These are phyloP conservation scores for Oreochromis grahami DNA, from an alignment of 2,797 vertebrate species.

Conservation along the genomic window DNA sequence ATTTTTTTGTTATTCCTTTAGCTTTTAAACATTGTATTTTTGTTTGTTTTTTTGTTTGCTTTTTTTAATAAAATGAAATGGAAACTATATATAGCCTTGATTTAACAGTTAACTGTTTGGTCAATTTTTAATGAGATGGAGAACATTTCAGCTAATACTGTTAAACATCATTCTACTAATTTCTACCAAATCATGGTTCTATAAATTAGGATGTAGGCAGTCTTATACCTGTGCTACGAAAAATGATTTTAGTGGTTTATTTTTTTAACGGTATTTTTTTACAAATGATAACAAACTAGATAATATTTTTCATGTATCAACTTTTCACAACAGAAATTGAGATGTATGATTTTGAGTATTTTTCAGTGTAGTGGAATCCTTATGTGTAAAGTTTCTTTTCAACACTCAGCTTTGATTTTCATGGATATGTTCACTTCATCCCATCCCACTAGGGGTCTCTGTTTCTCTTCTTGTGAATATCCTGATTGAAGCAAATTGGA, in stretches of 20 bases:
- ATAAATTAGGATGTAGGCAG: not conserved
- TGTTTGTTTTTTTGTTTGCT: not conserved
- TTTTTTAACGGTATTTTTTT: not conserved
- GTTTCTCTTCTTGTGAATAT: conserved; percentile 36
- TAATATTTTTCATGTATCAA: not conserved
- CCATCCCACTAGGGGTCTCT: conserved; percentile 73
- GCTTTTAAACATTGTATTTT: not conserved
- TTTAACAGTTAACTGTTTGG: not conserved
- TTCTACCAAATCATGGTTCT: not conserved
- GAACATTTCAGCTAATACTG: not conserved
- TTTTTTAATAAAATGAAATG: conserved; percentile 21
- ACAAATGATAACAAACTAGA: not conserved
- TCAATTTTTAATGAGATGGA: not conserved
- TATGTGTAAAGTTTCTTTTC: not conserved
- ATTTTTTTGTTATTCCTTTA: not conserved
- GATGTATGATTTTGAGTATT: not conserved
- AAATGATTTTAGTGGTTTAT: not conserved
- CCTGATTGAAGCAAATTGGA: conserved; percentile 11
- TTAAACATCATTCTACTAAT: not conserved
- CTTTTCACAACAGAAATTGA: not conserved
- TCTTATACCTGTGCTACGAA: not conserved
- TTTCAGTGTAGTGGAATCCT: not conserved
- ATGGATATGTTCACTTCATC: not conserved
- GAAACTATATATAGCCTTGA: not conserved
- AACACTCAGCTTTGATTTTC: not conserved